A percentile compares a stretch with the other conserved stretches of the same genome.
Evolutionary conservation across 1,140 invertebrate species (phyloP).

Genomic region (Drusus annulatus): DNA sequence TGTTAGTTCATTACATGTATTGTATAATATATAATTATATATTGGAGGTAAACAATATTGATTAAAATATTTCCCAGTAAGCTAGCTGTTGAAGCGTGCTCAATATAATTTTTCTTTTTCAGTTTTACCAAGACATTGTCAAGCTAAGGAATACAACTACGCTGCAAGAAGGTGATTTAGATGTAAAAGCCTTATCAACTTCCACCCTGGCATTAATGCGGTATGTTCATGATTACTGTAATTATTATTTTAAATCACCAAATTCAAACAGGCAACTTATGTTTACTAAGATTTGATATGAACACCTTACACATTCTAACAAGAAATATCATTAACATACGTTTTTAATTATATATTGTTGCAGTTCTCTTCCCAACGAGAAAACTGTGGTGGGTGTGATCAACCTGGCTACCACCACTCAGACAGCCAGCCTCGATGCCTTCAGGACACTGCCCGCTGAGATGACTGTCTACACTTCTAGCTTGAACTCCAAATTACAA

Average conservation of each 20-base stretch:
- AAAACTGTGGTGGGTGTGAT: conserved; percentile 59
- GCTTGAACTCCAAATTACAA: conserved; percentile 59
- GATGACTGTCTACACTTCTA: conserved; percentile 62
- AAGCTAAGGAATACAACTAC: conserved; percentile 59
- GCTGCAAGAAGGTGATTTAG: conserved; percentile 62
- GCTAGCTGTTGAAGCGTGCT: neutral
- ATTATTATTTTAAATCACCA: too few relatives aligned
- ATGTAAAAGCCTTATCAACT: conserved; percentile 60
- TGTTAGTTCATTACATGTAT: too few relatives aligned
- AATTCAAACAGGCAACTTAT: too few relatives aligned
- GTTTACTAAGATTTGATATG: too few relatives aligned
- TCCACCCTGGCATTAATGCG: conserved; percentile 62
- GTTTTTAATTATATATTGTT: conserved; percentile 12
- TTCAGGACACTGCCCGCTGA: conserved; percentile 59
- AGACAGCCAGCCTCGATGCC: conserved; percentile 56
- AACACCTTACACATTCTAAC: too few relatives aligned
- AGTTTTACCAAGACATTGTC: conserved; percentile 60
- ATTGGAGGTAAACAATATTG: too few relatives aligned
- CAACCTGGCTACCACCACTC: conserved; percentile 58
- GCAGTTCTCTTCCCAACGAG: conserved; percentile 50
- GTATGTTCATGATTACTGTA: conserved; percentile 49
- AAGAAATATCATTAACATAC: too few relatives aligned
- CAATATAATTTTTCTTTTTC: too few relatives aligned
- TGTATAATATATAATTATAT: too few relatives aligned
- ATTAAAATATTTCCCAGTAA: neutral